A percentile compares a stretch with the other conserved stretches of the same genome.
Conservation (phyloP, 2,888 invertebrate genomes). For the Galeopsomyia nigrocyanea region DNA sequence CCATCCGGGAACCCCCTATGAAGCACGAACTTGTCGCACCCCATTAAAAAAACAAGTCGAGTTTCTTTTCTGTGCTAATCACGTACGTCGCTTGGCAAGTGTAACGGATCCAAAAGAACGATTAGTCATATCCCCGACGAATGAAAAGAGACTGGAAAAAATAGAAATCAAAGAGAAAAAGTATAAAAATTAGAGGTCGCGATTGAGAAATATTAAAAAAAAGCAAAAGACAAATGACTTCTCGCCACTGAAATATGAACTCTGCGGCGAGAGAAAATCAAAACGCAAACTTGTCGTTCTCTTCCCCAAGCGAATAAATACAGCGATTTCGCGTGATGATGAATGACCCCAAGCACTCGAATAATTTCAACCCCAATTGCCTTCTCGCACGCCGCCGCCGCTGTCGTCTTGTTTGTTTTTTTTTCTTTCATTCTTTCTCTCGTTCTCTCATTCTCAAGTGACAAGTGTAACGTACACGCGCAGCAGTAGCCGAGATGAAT, state of each 20-base stretch:
- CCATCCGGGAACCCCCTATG: constrained; percentile 53
- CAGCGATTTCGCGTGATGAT: constrained; percentile 58
- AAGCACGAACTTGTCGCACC: constrained; percentile 50
- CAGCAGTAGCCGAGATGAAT: constrained; percentile 49
- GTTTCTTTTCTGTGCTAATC: constrained; percentile 50
- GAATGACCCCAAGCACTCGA: constrained; percentile 62
- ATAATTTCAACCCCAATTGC: constrained; percentile 66
- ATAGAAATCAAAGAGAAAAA: not conserved
- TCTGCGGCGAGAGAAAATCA: not conserved
- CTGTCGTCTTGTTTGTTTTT: constrained; percentile 21
- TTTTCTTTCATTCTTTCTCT: not conserved
- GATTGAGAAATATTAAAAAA: constrained; percentile 12
- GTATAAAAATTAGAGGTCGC: not conserved
- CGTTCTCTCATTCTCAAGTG: constrained; percentile 52
- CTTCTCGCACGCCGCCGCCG: constrained; percentile 24
- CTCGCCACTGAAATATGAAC: constrained; percentile 27
- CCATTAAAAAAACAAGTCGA: constrained; percentile 52
- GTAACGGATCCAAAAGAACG: constrained; percentile 59
- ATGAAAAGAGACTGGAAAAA: constrained; percentile 6
- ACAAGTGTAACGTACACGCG: constrained; percentile 60
- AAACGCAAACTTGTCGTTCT: constrained; percentile 52
- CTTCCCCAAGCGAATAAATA: constrained; percentile 20
- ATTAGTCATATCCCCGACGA: not conserved
- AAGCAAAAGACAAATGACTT: constrained; percentile 24
- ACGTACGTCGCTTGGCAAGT: constrained; percentile 57